phyloP scores from a whole-genome alignment of 2,888 invertebrate genomes.

The Hylaea fasciaria region DNA sequence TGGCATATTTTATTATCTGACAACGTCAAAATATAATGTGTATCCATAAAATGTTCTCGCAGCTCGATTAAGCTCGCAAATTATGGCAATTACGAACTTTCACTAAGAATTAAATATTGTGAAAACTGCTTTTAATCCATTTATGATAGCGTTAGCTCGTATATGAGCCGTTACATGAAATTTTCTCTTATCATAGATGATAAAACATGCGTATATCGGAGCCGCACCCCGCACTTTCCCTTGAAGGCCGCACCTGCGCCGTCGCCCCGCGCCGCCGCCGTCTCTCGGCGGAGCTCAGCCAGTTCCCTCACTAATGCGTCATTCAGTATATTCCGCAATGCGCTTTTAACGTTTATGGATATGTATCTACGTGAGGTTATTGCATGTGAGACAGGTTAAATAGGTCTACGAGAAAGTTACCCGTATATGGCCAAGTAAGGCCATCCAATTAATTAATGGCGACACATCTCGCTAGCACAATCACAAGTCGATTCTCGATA shows the following conservation, averaged over 20 bases:
- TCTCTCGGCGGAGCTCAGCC: constrained; percentile 63
- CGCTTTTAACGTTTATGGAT: constrained; percentile 65
- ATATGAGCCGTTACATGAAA: constrained; percentile 67
- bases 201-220: constrained; percentile 77
- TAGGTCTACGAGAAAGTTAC: constrained; percentile 61
- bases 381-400: constrained; percentile 65
- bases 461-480: constrained; percentile 18
- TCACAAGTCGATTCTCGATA: constrained; percentile 1
- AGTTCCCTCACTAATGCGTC: constrained; percentile 64
- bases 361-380: constrained; percentile 67
- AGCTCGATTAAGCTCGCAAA: constrained; percentile 1
- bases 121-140: constrained; percentile 28
- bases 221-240: constrained; percentile 82
- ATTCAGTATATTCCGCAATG: constrained; percentile 67
- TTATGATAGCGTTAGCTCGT: constrained; percentile 43
- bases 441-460: constrained; percentile 31
- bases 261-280: constrained; percentile 41
- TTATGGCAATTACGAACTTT: constrained; percentile 8
- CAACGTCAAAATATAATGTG: no score
- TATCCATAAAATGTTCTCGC: not conserved
- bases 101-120: constrained; percentile 14
- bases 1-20: not conserved
- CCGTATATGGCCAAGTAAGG: constrained; percentile 41
- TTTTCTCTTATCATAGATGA: constrained; percentile 82
- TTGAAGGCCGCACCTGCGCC: constrained; percentile 59